These are phyloP conservation scores for Crocodylus rhombifer DNA, from an alignment of 2,797 vertebrate genomes.

Conservation along the genomic window DNA sequence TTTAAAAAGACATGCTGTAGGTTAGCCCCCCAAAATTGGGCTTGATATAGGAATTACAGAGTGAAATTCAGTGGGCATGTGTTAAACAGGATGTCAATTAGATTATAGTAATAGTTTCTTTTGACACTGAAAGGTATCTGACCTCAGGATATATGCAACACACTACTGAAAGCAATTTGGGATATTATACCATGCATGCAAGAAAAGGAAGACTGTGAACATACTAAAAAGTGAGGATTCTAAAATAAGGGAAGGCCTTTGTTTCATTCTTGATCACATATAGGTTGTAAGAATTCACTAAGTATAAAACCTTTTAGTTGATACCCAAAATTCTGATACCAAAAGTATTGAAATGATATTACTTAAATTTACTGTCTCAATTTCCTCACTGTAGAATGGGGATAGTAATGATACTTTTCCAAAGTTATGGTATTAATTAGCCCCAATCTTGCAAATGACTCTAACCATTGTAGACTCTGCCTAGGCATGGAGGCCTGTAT, in stretches of 20 bases:
- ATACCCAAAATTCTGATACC: background rate
- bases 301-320: background rate
- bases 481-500: fast-evolving
- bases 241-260: background rate
- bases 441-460: background rate
- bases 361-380: background rate
- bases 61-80: background rate
- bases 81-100: background rate
- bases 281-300: background rate
- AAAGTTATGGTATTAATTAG: background rate
- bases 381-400: background rate
- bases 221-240: background rate
- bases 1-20: too few relatives aligned
- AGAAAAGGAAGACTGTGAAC: background rate
- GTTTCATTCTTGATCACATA: background rate
- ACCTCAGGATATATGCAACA: background rate
- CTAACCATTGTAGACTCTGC: background rate
- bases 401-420: background rate
- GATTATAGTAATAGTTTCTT: background rate
- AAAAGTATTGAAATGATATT: fast-evolving
- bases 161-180: background rate
- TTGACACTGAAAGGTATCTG: background rate
- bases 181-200: background rate
- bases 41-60: background rate
- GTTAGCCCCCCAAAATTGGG: background rate